phyloP scores from a whole-genome alignment of 2,888 invertebrate genomes.

The Drosophila algonquin region DNA sequence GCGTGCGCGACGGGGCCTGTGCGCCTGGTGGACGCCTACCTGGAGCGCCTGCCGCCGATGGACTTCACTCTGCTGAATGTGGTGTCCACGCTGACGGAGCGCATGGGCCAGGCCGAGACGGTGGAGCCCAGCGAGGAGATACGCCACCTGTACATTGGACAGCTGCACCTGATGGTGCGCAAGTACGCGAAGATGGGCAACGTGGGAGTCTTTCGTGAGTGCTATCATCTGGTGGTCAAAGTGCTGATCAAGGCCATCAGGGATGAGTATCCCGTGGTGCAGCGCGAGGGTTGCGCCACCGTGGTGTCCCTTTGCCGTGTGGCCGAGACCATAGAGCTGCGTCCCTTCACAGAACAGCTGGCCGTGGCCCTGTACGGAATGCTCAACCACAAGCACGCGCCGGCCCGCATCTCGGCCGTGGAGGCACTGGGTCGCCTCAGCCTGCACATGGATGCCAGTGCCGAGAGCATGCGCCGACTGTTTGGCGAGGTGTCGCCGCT shows the following conservation, averaged over 20 bases:
- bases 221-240: constrained; percentile 87
- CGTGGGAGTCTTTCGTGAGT: constrained; percentile 68
- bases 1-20: constrained; percentile 80
- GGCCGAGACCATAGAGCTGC: constrained; percentile 87
- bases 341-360: constrained; percentile 89
- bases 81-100: constrained; percentile 89
- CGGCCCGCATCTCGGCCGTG: constrained; percentile 90
- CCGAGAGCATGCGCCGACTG: constrained; percentile 89
- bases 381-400: constrained; percentile 92
- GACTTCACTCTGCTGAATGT: constrained; percentile 91
- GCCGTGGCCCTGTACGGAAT: constrained; percentile 90
- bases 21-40: constrained; percentile 69
- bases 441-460: constrained; percentile 87
- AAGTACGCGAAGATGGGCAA: constrained; percentile 87
- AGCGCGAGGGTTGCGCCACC: constrained; percentile 90
- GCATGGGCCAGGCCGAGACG: constrained; percentile 91
- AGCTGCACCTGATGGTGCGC: constrained; percentile 88
- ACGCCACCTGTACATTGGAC: constrained; percentile 87
- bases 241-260: constrained; percentile 89
- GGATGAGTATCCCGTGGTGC: constrained; percentile 92
- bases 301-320: constrained; percentile 86
- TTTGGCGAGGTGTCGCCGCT: constrained; percentile 93
- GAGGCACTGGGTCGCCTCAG: constrained; percentile 87
- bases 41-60: constrained; percentile 86
- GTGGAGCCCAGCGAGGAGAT: constrained; percentile 91